Percentiles rank a stretch among this genome's conserved stretches.
Evolutionary conservation across 2,113 vertebrate species (phyloP).

Genomic region (Perognathus longimembris): DNA sequence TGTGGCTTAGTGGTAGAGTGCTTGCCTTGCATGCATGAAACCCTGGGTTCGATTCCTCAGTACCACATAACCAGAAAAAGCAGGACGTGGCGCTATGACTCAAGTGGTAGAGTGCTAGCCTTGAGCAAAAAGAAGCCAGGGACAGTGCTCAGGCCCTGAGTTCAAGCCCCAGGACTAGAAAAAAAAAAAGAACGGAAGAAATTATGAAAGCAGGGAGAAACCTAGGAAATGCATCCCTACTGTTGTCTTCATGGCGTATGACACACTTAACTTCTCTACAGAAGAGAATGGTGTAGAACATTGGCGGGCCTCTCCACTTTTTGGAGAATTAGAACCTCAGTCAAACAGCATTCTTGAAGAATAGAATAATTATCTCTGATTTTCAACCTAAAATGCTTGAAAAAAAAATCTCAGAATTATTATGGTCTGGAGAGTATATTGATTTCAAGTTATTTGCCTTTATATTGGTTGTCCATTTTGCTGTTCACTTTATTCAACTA

Average conservation of each 20-base stretch:
- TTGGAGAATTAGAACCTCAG: background rate
- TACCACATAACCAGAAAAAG: too few species aligned
- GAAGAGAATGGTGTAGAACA: fast-evolving
- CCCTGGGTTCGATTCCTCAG: too few species aligned
- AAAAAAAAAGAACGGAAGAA: too few species aligned
- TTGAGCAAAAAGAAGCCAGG: too few species aligned
- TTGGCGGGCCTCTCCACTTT: background rate
- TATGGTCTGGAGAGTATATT: background rate
- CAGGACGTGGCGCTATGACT: too few species aligned
- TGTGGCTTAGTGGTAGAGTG: too few species aligned
- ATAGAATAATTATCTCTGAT: background rate
- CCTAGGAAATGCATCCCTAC: background rate
- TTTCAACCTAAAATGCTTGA: background rate
- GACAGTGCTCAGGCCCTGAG: too few species aligned
- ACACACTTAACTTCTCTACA: background rate
- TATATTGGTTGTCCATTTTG: background rate
- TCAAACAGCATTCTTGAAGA: background rate
- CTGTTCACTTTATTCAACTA: background rate
- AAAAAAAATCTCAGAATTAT: background rate
- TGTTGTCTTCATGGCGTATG: background rate
- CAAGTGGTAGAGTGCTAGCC: too few species aligned
- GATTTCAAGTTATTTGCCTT: background rate
- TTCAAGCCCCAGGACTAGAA: too few species aligned
- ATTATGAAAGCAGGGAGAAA: constrained; percentile 25
- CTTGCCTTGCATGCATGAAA: too few species aligned